Evolutionary conservation across 1,140 invertebrate species (phyloP).

Genomic region (Apis laboriosa): DNA sequence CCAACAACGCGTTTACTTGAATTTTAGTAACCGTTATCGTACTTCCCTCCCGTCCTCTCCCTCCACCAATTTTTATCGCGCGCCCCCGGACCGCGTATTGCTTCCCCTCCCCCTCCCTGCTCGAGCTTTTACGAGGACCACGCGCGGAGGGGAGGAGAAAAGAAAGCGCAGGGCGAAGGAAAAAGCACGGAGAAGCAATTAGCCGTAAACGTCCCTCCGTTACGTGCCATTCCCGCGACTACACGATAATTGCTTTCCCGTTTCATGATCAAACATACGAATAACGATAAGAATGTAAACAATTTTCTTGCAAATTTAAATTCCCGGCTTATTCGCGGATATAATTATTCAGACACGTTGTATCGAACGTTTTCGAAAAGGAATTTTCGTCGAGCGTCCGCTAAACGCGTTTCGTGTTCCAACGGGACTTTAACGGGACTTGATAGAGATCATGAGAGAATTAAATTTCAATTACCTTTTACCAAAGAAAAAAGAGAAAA

Average conservation of each 20-base stretch:
- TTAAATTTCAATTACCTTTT: too few relatives aligned
- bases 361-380: neutral
- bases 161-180: conserved; percentile 6
- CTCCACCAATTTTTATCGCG: conserved; percentile 58
- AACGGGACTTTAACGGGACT: too few relatives aligned
- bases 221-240: neutral
- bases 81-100: conserved; percentile 31
- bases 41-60: neutral
- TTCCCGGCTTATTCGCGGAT: neutral
- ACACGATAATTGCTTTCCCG: neutral
- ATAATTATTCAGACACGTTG: neutral
- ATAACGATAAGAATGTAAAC: neutral
- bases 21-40: conserved; percentile 66
- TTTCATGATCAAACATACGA: neutral
- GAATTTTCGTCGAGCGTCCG: neutral
- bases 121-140: conserved; percentile 49
- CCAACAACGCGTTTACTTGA: conserved; percentile 59
- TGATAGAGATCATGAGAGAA: too few relatives aligned
- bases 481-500: too few relatives aligned
- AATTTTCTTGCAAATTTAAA: too few relatives aligned
- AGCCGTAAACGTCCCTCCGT: conserved; percentile 54
- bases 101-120: neutral
- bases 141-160: neutral
- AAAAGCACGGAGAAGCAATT: conserved; percentile 54
- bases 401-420: too few relatives aligned